Percentiles rank a stretch among this genome's conserved stretches.
Conservation (phyloP, 2,888 invertebrate species). For the Fissipunctia ypsillon region DNA sequence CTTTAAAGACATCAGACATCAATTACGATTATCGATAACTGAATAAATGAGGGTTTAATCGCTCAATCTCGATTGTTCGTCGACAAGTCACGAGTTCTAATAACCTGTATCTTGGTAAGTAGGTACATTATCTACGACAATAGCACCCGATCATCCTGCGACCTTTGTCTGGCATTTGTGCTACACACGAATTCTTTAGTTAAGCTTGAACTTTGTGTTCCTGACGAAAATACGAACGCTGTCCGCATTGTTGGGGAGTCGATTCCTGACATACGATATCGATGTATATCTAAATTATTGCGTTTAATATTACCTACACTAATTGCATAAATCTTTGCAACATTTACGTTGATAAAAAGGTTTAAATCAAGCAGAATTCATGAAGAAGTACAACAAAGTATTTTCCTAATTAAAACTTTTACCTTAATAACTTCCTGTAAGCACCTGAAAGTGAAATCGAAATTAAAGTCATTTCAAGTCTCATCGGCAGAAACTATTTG, state of each 20-base stretch:
- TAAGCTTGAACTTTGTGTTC: constrained; percentile 81
- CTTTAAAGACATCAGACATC: constrained; percentile 59
- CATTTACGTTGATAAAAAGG: background rate
- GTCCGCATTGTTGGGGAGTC: constrained; percentile 80
- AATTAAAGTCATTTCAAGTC: constrained; percentile 39
- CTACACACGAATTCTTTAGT: constrained; percentile 77
- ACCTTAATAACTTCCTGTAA: constrained; percentile 37
- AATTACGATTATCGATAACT: constrained; percentile 63
- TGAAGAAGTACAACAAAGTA: constrained; percentile 14
- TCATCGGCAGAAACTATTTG: constrained; percentile 40
- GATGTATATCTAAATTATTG: constrained; percentile 50
- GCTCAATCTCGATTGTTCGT: constrained; percentile 71
- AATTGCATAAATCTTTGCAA: constrained; percentile 1
- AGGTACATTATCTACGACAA: constrained; percentile 66
- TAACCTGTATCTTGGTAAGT: constrained; percentile 55
- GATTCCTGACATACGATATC: constrained; percentile 66
- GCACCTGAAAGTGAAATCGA: constrained; percentile 40
- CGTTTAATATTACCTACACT: constrained; percentile 1
- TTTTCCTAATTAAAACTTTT: constrained; percentile 35
- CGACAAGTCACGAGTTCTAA: constrained; percentile 78
- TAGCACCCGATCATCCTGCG: constrained; percentile 71
- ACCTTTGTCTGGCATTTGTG: constrained; percentile 87
- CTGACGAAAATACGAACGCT: constrained; percentile 74
- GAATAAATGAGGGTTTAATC: constrained; percentile 69
- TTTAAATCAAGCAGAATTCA: background rate